Percentiles rank a stretch among this genome's conserved stretches.
These are phyloP conservation scores for Apteryx mantelli DNA, from an alignment of 2,113 vertebrate genomes.

Conservation along the genomic window DNA sequence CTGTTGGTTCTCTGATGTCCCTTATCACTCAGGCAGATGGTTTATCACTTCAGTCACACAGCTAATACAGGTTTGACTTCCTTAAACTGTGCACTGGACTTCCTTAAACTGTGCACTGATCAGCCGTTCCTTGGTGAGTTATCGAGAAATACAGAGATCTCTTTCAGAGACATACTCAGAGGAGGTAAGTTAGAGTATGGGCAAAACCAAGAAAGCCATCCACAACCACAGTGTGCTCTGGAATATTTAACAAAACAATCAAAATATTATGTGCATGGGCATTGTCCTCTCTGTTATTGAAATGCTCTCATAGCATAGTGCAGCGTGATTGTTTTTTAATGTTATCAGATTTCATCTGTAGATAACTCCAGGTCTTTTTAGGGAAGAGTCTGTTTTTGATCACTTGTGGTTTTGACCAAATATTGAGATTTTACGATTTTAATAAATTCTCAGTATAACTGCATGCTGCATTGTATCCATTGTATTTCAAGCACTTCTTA, in stretches of 20 bases:
- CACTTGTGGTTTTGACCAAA: background rate
- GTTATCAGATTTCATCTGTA: background rate
- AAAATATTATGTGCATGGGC: background rate
- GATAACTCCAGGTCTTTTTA: background rate
- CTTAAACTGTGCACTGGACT: background rate
- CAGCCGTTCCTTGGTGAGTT: background rate
- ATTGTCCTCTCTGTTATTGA: background rate
- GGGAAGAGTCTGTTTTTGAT: background rate
- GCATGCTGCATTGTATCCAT: background rate
- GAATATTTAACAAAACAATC: background rate
- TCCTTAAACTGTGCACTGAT: background rate
- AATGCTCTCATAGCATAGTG: background rate
- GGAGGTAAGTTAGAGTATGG: conserved; percentile 2
- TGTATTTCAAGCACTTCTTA: background rate
- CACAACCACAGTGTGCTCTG: background rate
- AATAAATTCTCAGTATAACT: background rate
- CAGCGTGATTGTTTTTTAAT: background rate
- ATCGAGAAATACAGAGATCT: background rate
- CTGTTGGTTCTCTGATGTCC: background rate
- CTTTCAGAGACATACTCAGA: background rate
- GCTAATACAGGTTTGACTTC: background rate
- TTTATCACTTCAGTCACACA: background rate
- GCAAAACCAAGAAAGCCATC: background rate
- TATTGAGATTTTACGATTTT: background rate
- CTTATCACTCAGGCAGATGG: background rate